Percentiles rank a stretch among this genome's conserved stretches.
Evolutionary conservation across 2,797 vertebrate genomes (phyloP).

Genomic region (Microctenopoma lineatum): DNA sequence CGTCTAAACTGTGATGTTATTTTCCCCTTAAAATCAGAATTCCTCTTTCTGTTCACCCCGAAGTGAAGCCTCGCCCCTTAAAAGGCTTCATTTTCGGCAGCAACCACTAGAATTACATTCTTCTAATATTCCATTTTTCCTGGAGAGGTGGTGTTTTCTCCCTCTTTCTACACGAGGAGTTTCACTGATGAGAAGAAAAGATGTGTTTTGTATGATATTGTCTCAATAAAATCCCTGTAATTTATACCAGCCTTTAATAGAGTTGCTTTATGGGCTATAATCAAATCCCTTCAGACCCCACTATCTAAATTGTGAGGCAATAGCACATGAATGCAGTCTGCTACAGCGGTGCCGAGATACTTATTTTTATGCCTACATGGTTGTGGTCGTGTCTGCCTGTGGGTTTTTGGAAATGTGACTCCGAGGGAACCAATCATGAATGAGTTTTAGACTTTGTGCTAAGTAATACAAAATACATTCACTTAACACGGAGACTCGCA

Average conservation of each 20-base stretch:
- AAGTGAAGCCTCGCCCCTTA: background rate
- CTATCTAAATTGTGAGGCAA: conserved; percentile 63
- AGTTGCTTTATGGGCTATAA: conserved; percentile 63
- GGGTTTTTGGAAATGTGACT: conserved; percentile 44
- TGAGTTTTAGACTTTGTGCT: conserved; percentile 44
- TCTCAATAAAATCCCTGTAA: conserved; percentile 46
- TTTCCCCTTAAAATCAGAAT: conserved; percentile 57
- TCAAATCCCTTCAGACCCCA: conserved; percentile 58
- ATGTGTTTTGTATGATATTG: conserved; percentile 46
- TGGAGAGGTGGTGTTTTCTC: conserved; percentile 19
- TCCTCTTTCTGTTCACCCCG: conserved; percentile 58
- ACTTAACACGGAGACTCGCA: conserved; percentile 45
- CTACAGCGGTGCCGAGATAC: conserved; percentile 36
- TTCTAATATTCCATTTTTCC: conserved; percentile 46
- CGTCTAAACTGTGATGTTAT: conserved; percentile 46
- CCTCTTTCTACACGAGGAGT: conserved; percentile 13
- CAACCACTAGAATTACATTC: conserved; percentile 52
- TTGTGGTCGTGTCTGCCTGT: conserved; percentile 52
- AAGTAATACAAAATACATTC: conserved; percentile 55
- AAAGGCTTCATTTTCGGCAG: conserved; percentile 57
- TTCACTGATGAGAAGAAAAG: conserved; percentile 53
- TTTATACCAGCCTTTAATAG: conserved; percentile 63
- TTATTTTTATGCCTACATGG: conserved; percentile 57
- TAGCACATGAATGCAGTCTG: conserved; percentile 44
- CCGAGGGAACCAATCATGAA: conserved; percentile 36